A percentile compares a stretch with the other conserved stretches of the same genome.
These are phyloP conservation scores for Myrmecobius fasciatus DNA, from an alignment of 2,113 vertebrate genomes.

Conservation along the genomic window DNA sequence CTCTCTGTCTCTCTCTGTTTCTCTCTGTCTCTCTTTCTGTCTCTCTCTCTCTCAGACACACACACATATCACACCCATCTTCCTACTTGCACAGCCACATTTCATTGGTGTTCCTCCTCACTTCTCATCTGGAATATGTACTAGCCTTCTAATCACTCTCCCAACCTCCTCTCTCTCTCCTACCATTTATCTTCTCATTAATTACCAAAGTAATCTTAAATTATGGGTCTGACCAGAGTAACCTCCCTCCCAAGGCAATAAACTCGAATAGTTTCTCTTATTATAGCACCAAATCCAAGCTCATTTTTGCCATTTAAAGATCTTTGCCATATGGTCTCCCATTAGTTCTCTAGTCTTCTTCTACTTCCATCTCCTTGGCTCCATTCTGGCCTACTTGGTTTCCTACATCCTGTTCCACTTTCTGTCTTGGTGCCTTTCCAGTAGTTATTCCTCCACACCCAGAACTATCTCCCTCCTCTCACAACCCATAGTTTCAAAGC, in stretches of 20 bases:
- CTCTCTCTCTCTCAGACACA: too few relatives aligned
- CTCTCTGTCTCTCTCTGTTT: too few relatives aligned
- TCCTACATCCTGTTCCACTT: neutral
- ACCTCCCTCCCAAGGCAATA: too few relatives aligned
- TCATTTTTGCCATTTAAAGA: neutral
- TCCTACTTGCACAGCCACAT: neutral
- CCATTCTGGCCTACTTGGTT: neutral
- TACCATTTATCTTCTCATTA: neutral
- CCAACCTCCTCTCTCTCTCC: neutral
- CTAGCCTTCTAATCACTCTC: neutral
- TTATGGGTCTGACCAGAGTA: neutral
- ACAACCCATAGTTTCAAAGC: neutral
- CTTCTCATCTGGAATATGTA: neutral
- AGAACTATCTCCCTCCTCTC: neutral
- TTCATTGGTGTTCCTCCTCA: neutral
- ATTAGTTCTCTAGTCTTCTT: neutral
- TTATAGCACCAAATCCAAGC: neutral
- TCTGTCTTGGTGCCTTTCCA: neutral
- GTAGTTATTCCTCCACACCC: neutral
- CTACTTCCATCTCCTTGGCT: neutral
- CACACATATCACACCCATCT: neutral
- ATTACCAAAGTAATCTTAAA: neutral
- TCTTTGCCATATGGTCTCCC: neutral
- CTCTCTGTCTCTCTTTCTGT: too few relatives aligned
- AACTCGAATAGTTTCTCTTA: neutral